phyloP scores from a whole-genome alignment of 2,113 vertebrate species.

The Plectropomus leopardus region DNA sequence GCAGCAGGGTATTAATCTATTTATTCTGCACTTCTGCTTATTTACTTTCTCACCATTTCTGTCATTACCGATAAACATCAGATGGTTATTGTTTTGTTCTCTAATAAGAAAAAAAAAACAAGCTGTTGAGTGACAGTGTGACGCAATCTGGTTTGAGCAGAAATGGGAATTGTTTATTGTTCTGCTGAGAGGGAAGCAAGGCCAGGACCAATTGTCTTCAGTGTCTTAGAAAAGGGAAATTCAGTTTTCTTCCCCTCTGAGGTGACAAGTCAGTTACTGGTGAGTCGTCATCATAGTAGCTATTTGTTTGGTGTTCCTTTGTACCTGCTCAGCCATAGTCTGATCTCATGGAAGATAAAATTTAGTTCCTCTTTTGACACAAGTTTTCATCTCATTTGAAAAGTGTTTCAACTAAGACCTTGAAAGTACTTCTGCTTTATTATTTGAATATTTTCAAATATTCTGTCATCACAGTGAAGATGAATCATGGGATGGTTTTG shows the following conservation, averaged over 20 bases:
- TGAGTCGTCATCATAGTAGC: background rate
- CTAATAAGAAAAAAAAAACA: slow-evolving; percentile 29
- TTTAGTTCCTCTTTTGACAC: slow-evolving; percentile 62
- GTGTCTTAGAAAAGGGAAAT: slow-evolving; percentile 74
- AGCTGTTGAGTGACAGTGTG: slow-evolving; percentile 12
- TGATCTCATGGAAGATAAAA: slow-evolving; percentile 55
- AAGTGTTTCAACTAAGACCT: slow-evolving; percentile 44
- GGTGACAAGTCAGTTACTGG: slow-evolving; percentile 46
- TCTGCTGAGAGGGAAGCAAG: slow-evolving; percentile 63
- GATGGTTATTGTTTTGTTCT: slow-evolving; percentile 61
- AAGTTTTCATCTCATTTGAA: slow-evolving; percentile 30
- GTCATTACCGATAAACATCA: slow-evolving; percentile 67
- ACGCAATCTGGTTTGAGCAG: slow-evolving; percentile 27
- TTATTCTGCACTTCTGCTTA: slow-evolving; percentile 69
- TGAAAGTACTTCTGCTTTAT: slow-evolving; percentile 46
- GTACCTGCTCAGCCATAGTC: slow-evolving; percentile 30
- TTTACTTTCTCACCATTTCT: slow-evolving; percentile 73
- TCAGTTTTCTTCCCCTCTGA: slow-evolving; percentile 68
- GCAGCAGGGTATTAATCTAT: slow-evolving; percentile 64
- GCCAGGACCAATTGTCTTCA: slow-evolving; percentile 60
- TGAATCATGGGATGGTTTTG: background rate
- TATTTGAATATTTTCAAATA: slow-evolving; percentile 18
- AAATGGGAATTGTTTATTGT: slow-evolving; percentile 64
- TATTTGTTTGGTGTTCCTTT: slow-evolving; percentile 27
- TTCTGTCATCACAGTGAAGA: background rate